Percentiles rank a stretch among this genome's conserved stretches.
These are phyloP conservation scores for Scaptomyza pallida DNA, from an alignment of 1,140 invertebrate species.

Conservation along the genomic window DNA sequence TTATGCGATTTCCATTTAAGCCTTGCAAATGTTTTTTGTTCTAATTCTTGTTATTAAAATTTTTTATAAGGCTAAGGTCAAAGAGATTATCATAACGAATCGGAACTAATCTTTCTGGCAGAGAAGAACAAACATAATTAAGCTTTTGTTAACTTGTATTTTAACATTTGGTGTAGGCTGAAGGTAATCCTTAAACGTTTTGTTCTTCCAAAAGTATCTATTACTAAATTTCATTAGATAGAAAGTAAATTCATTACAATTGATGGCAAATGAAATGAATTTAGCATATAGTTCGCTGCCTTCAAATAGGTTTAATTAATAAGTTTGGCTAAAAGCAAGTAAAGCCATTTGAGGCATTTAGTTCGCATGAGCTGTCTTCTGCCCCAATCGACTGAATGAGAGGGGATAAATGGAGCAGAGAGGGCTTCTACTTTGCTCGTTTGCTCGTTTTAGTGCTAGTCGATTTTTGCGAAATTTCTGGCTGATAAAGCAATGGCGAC, in stretches of 20 bases:
- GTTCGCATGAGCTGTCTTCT: slow-evolving; percentile 22
- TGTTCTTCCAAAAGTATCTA: too few species aligned
- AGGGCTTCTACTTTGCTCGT: slow-evolving; percentile 35
- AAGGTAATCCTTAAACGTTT: too few species aligned
- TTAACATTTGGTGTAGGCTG: too few species aligned
- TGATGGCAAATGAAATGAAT: not conserved
- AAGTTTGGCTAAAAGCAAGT: slow-evolving; percentile 24
- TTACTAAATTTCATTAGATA: not conserved
- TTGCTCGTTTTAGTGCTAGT: slow-evolving; percentile 61
- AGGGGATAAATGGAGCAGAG: slow-evolving; percentile 11
- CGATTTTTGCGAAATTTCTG: slow-evolving; percentile 73
- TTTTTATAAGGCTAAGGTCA: slow-evolving; percentile 37
- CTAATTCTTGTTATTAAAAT: too few species aligned
- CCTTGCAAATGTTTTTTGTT: slow-evolving; percentile 32
- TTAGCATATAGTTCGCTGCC: slow-evolving; percentile 1
- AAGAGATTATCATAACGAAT: too few species aligned
- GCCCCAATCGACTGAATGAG: not conserved
- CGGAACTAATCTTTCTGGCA: too few species aligned
- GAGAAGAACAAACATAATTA: too few species aligned
- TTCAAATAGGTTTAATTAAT: slow-evolving; percentile 62
- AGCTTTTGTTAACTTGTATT: too few species aligned
- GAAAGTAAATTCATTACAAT: not conserved
- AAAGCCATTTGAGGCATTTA: slow-evolving; percentile 42
- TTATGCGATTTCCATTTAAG: slow-evolving; percentile 63
- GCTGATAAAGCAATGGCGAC: slow-evolving; percentile 73